phyloP scores from a whole-genome alignment of 2,888 invertebrate genomes.

The Portevinia maculata region DNA sequence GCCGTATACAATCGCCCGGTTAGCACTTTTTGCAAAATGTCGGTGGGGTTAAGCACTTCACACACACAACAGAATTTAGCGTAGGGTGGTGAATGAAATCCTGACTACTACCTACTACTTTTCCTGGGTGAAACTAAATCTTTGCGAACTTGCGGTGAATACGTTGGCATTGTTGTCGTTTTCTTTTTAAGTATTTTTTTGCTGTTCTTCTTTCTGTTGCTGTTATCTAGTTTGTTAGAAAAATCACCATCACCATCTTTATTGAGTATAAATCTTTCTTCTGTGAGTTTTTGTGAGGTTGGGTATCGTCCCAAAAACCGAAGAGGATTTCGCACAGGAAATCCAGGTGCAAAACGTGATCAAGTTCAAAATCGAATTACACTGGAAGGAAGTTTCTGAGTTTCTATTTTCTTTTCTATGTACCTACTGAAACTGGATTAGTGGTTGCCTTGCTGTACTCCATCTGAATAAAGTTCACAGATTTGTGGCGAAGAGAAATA shows the following conservation, averaged over 20 bases:
- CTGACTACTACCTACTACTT: conserved; percentile 40
- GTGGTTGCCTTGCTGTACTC: too few relatives aligned
- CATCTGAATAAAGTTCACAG: conserved; percentile 70
- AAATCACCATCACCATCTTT: conserved; percentile 55
- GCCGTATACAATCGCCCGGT: not conserved
- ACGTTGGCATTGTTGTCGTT: conserved; percentile 25
- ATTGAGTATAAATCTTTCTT: conserved; percentile 53
- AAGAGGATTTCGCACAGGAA: conserved; percentile 72
- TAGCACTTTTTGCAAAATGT: not conserved
- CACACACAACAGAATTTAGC: conserved; percentile 26
- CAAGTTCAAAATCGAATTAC: conserved; percentile 72
- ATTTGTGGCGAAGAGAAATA: conserved; percentile 55
- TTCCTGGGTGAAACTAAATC: conserved; percentile 64
- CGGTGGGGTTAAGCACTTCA: conserved; percentile 39
- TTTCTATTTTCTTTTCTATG: conserved; percentile 31
- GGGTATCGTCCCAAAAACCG: conserved; percentile 33
- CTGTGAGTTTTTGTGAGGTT: conserved; percentile 1
- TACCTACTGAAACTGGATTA: conserved; percentile 69
- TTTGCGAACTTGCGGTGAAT: conserved; percentile 47
- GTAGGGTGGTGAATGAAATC: conserved; percentile 49
- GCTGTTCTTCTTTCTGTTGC: conserved; percentile 25
- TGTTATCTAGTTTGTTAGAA: conserved; percentile 50
- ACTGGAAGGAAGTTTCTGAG: conserved; percentile 56
- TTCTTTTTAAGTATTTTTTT: conserved; percentile 33
- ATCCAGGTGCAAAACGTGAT: conserved; percentile 81